Conservation (phyloP, 2,888 invertebrate species). For the Drosophila neoperkinsi region DNA sequence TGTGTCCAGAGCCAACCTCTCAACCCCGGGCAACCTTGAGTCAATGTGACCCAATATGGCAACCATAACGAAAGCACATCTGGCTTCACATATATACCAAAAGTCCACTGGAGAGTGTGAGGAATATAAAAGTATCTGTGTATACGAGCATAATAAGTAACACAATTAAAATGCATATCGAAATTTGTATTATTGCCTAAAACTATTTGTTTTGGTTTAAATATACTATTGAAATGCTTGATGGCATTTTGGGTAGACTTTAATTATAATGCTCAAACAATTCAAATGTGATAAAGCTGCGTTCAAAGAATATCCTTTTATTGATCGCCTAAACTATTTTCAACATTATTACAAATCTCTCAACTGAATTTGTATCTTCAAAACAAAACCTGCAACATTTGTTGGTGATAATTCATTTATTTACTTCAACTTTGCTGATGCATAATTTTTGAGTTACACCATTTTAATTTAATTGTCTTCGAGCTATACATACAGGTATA, state of each 20-base stretch:
- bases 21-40: neutral
- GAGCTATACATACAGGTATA: neutral
- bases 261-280: too few relatives aligned
- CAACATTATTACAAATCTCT: neutral
- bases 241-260: neutral
- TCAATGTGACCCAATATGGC: slow-evolving; percentile 1
- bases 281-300: accelerated
- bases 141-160: neutral
- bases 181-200: too few relatives aligned
- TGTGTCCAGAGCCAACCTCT: neutral
- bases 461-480: slow-evolving; percentile 19
- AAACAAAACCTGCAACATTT: neutral
- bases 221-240: neutral
- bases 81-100: neutral
- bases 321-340: neutral
- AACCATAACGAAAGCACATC: slow-evolving; percentile 8
- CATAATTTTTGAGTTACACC: slow-evolving; percentile 5
- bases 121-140: neutral
- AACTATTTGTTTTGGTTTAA: neutral
- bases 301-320: neutral
- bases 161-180: neutral
- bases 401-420: neutral
- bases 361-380: neutral
- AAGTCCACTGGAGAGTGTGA: neutral
- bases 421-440: neutral